Evolutionary conservation across 2,113 vertebrate species (phyloP), one percentile per base, ranked within the genome.

Genomic region (Hucho hucho): DNA sequence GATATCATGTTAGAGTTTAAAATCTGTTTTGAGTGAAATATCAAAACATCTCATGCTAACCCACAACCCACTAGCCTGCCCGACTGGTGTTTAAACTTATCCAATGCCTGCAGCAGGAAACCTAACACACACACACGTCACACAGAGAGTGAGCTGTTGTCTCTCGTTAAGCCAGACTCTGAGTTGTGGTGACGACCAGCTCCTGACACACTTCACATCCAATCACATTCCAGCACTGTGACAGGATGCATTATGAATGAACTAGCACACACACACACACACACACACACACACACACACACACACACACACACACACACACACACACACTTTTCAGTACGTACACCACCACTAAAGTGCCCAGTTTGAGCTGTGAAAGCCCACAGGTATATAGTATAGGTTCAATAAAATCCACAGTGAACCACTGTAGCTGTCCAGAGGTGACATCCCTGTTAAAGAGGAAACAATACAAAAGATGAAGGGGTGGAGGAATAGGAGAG

Each of bases 141-240:
- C 37, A 43, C 1, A 69, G 0, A 43, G 67, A 83, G 79, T 43
- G 43, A 77, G 75, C 77, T 80, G 84, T 84, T 87, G 29, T 28
- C 63, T 82, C 82, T 80, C 64, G 53, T 92, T 87, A 87, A 22
- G 76, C 65, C 73, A 72, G 65, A 64, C 37, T 77, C 85, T 81
- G 81, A 88, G 81, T 85, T 86, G 75, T 85, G 24, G 28, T 82
- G 83, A 86, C 72, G 76, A 85, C 73, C 80, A 74, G 16, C 89
- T 86, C 87, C 77, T 89, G 91, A 92, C 74, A 84, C 79, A 74
- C 87, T 82, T 91, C 88, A 83, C 88, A 84, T 91, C 81, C 86
- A 91, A 90, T 91, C 88, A 82, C 82, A 84, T 89, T 89, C 84
- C 75, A 80, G 72, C 65, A 79, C 78, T 84, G 72, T 89, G 85